These are phyloP conservation scores for Taenioides sp. DNA, from an alignment of 2,797 vertebrate genomes.

Conservation along the genomic window DNA sequence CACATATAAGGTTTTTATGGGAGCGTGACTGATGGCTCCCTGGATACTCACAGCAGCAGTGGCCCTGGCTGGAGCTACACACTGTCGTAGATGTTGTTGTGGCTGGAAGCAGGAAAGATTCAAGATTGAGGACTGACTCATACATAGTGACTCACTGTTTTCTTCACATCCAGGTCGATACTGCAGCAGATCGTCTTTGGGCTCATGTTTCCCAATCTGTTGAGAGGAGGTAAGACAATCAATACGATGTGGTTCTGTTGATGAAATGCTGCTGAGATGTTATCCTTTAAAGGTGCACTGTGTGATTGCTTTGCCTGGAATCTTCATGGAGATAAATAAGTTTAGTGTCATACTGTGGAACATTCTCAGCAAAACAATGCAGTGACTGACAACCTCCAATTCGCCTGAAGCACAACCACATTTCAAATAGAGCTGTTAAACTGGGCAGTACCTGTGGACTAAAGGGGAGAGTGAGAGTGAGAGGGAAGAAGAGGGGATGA, in stretches of 20 bases:
- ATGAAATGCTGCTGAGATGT: background rate
- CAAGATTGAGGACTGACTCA: slow-evolving; percentile 35
- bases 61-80: slow-evolving; percentile 23
- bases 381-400: no score
- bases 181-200: slow-evolving; percentile 91
- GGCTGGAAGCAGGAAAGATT: slow-evolving; percentile 19
- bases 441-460: no score
- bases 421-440: no score
- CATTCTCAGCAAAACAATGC: no score
- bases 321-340: no score
- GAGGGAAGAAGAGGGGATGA: no score
- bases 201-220: slow-evolving; percentile 86
- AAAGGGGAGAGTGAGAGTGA: no score
- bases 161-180: slow-evolving; percentile 83
- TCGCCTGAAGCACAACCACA: no score
- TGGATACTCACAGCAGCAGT: slow-evolving; percentile 40
- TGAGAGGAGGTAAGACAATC: slow-evolving; percentile 86
- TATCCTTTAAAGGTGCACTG: background rate
- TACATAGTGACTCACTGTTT: slow-evolving; percentile 28
- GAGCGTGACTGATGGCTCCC: slow-evolving; percentile 32
- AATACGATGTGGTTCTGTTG: background rate
- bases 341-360: no score
- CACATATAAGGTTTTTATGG: slow-evolving; percentile 29
- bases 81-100: slow-evolving; percentile 13
- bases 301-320: no score